Evolutionary conservation across 2,888 invertebrate genomes (phyloP), one percentile per base, ranked within the genome.

Genomic region (Lithophane ornitopus): DNA sequence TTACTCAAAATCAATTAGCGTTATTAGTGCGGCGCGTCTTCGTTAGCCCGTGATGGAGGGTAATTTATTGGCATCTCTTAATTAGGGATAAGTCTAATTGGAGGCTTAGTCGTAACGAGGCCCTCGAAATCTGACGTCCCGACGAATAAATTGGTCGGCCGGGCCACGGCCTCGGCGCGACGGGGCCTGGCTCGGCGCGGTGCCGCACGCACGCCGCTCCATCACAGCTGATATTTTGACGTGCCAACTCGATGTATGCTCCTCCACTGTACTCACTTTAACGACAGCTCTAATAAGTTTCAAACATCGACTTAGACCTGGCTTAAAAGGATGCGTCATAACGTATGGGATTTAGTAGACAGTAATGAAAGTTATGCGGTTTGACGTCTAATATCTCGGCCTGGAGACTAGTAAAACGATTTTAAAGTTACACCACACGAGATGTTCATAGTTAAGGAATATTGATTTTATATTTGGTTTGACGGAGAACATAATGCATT

Each of bases 41-140:
- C 96, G 96, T 96, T 96, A 96, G 95, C 91, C 96, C 95, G 95
- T 96, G 97, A 96, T 96, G 96, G 97, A 96, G 97, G 96, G 97
- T 96, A 97, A 97, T 97, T 97, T 97, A 97, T 97, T 96, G 97
- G 97, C 97, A 97, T 97, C 97, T 97, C 97, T 97, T 97, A 97
- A 97, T 97, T 97, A 97, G 97, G 97, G 97, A 96, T 97, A 97
- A 96, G 97, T 97, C 97, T 97, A 97, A 97, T 97, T 97, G 97
- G 96, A 95, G 96, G 97, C 97, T 97, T 96, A 97, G 96, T 95
- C 94, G 96, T 97, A 97, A 97, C 97, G 96, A 97, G 96, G 94
- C 96, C 94, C 96, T 96, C 95, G 95, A 96, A 96, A 96, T 96
- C 96, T 96, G 96, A 96, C 96, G 96, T 95, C 94, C 95, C 95